phyloP scores from a whole-genome alignment of 2,797 vertebrate genomes.

The Gymnocypris eckloni region DNA sequence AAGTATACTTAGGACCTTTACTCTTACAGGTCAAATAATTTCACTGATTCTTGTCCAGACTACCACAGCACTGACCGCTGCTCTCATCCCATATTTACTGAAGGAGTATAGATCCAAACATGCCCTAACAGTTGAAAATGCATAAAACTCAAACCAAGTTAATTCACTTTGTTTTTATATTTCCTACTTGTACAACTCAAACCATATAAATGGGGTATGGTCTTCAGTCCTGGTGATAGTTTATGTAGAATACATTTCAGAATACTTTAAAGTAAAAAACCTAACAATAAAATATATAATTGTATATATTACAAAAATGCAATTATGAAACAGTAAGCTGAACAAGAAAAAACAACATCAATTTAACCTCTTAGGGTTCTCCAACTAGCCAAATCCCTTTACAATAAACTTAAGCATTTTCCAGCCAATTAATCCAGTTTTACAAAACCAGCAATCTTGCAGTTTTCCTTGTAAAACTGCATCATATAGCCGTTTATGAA shows the following conservation, averaged over 20 bases:
- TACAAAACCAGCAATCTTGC: conserved; percentile 1
- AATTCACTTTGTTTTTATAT: conserved; percentile 74
- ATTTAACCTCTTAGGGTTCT: neutral
- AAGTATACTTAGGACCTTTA: no score
- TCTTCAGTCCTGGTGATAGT: conserved; percentile 73
- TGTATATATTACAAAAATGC: neutral
- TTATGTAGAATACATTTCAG: conserved; percentile 70
- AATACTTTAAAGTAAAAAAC: neutral
- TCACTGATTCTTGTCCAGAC: neutral
- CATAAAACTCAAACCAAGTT: conserved; percentile 76
- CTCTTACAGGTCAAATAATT: neutral
- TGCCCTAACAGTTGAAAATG: conserved; percentile 70
- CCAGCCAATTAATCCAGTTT: neutral
- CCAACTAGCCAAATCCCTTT: no score
- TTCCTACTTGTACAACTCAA: conserved; percentile 79
- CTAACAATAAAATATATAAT: neutral
- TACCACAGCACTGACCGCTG: no score
- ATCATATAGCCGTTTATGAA: neutral
- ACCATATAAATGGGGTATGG: conserved; percentile 77
- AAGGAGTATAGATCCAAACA: conserved; percentile 57
- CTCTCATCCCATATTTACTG: neutral
- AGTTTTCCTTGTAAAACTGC: neutral
- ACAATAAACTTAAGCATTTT: neutral
- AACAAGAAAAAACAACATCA: neutral
- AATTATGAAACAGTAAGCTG: no score